Evolutionary conservation across 2,888 invertebrate genomes (phyloP).

Genomic region (Drosophila lacicola): DNA sequence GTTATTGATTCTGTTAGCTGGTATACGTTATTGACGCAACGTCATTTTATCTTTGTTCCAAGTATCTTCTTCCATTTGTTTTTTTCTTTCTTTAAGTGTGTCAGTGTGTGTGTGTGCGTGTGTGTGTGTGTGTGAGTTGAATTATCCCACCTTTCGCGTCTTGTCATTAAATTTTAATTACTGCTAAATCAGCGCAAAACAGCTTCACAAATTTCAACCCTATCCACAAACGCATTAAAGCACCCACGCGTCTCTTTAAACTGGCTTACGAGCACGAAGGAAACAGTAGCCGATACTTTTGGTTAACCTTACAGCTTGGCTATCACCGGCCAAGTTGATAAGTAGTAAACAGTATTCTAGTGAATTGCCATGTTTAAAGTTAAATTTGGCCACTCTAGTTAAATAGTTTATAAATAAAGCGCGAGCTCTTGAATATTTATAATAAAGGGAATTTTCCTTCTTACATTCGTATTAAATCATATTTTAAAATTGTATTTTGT

Average conservation of each 20-base stretch:
- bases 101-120: too few relatives aligned
- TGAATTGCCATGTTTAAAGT: too few relatives aligned
- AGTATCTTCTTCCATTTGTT: conserved; percentile 2
- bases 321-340: not conserved
- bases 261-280: not conserved
- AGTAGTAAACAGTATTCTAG: not conserved
- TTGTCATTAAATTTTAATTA: conserved; percentile 56
- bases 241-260: conserved; percentile 3
- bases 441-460: too few relatives aligned
- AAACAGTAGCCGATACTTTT: not conserved
- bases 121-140: not conserved
- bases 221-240: conserved; percentile 2
- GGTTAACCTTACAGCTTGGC: not conserved
- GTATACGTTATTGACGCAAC: conserved; percentile 22
- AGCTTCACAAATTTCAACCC: conserved; percentile 22
- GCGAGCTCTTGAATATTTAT: too few relatives aligned
- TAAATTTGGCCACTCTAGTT: too few relatives aligned
- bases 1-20: conserved; percentile 32
- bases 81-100: not conserved
- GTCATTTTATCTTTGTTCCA: conserved; percentile 23
- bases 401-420: too few relatives aligned
- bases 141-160: conserved; percentile 34
- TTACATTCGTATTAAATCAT: too few relatives aligned
- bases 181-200: conserved; percentile 28
- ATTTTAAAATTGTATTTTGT: too few relatives aligned